Evolutionary conservation across 1,140 invertebrate genomes (phyloP), one percentile per base, ranked within the genome.

Genomic region (Cryptotermes secundus): DNA sequence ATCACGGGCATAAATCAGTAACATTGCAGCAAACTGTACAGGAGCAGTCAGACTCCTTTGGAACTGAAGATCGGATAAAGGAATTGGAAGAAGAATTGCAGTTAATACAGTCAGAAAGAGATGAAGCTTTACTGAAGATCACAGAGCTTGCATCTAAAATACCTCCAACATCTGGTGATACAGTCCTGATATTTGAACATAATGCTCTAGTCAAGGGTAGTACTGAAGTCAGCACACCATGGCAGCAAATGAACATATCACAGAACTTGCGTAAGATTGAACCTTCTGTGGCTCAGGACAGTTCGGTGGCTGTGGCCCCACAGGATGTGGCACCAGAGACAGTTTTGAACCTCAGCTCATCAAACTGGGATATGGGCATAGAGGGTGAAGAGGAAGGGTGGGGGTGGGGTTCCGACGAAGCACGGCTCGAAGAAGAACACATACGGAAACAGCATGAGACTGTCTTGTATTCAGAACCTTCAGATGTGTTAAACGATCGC

Each of bases 391-490:
- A 92, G 80, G 92, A 93, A 86, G 89, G 90, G 6, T 92, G 93
- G 90, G 92, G 90, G 42, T 93, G 92, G 90, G 91, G 90, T 12
- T 87, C 90, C 7, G 92, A 92, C 38, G 90, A 93, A 83, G 91
- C 89, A 1, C 87, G 89, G 84, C 83, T 90, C 26, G 89, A 90
- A 79, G 88, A 89, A 36, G 89, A 88, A 81, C 88, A 90, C 84
- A 87, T 42, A 79, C 86, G 26, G 84, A 79, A 84, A 86, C 0
- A 85, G 82, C 36, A 85, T 31, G 36, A 80, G 34, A 65, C 72
- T 82, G 16, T 49, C 10, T 22, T 31, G 38, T 26, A 7, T 45
- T 4, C 24, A 38, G 35, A 38, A 16, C 24, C 65, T 72, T 19
- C 65, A 16, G 4, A 42, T n/a, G 79, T 38, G 88, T 88, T 79